These are phyloP conservation scores for Dorcus hopei DNA, from an alignment of 2,888 invertebrate genomes.

Conservation along the genomic window DNA sequence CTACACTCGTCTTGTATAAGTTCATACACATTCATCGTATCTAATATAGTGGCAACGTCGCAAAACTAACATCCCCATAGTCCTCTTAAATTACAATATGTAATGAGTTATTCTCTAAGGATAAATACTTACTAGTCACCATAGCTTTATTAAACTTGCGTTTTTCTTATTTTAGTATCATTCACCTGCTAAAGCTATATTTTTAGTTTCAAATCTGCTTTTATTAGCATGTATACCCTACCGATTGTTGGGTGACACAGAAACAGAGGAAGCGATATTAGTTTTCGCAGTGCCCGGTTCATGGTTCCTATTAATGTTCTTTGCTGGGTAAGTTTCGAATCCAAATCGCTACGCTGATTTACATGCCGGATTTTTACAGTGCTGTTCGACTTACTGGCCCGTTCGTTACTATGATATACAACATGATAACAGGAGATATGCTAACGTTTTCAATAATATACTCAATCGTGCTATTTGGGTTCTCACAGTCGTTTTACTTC, in stretches of 20 bases:
- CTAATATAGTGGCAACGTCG: too few species aligned
- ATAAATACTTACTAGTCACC: too few species aligned
- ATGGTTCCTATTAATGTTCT: conserved; percentile 98
- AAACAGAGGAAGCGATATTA: conserved; percentile 87
- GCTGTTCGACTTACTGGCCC: conserved; percentile 94
- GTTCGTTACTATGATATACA: conserved; percentile 99
- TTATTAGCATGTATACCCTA: conserved; percentile 88
- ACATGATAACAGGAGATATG: conserved; percentile 99
- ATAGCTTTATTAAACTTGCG: neutral
- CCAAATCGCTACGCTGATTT: neutral
- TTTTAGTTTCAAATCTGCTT: conserved; percentile 85
- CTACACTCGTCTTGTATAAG: too few species aligned
- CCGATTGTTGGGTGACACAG: conserved; percentile 68
- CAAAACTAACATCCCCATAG: too few species aligned
- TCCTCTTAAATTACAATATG: too few species aligned
- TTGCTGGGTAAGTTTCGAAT: conserved; percentile 77
- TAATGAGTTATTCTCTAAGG: too few species aligned
- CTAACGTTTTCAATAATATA: conserved; percentile 98
- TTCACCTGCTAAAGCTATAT: conserved; percentile 93
- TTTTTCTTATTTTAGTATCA: conserved; percentile 64
- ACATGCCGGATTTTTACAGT: conserved; percentile 52
- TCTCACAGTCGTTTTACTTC: conserved; percentile 94
- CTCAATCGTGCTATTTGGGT: conserved; percentile 89
- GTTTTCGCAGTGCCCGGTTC: conserved; percentile 91
- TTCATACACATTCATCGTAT: too few species aligned